Percentiles rank a stretch among this genome's conserved stretches.
Conservation (phyloP, 2,888 invertebrate species). For the Folsomia manolachei region DNA sequence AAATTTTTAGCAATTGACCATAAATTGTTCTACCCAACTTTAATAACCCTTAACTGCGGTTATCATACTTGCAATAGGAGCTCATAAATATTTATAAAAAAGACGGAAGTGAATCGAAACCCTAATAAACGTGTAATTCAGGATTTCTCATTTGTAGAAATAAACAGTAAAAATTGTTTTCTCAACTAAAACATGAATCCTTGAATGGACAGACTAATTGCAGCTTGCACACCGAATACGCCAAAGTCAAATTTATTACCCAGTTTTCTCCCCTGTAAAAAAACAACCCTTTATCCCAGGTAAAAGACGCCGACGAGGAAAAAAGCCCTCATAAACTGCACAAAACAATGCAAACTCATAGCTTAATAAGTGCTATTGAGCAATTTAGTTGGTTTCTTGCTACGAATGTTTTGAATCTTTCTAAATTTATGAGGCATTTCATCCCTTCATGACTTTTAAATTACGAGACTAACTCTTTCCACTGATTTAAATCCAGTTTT, state of each 20-base stretch:
- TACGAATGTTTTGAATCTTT: not conserved
- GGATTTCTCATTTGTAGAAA: no score
- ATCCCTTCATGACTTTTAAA: not conserved
- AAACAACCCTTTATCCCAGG: not conserved
- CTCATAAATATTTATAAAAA: no score
- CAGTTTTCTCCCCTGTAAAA: no score
- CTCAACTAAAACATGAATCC: not conserved
- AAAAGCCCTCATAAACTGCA: not conserved
- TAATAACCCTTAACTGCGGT: no score
- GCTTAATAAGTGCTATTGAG: not conserved
- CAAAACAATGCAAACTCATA: not conserved
- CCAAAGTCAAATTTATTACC: not conserved
- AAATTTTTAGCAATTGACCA: no score
- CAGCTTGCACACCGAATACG: not conserved
- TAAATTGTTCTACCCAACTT: no score
- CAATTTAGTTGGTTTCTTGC: not conserved
- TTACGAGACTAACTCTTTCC: not conserved
- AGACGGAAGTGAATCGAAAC: no score
- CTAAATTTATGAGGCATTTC: not conserved
- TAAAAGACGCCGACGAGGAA: not conserved
- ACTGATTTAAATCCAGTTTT: slow-evolving; percentile 6
- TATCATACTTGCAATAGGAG: no score
- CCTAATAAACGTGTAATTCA: no score
- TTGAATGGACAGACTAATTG: not conserved
- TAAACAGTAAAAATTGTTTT: not conserved